A percentile compares a stretch with the other conserved stretches of the same genome.
phyloP scores from a whole-genome alignment of 2,888 invertebrate genomes.

The Macaria notata region DNA sequence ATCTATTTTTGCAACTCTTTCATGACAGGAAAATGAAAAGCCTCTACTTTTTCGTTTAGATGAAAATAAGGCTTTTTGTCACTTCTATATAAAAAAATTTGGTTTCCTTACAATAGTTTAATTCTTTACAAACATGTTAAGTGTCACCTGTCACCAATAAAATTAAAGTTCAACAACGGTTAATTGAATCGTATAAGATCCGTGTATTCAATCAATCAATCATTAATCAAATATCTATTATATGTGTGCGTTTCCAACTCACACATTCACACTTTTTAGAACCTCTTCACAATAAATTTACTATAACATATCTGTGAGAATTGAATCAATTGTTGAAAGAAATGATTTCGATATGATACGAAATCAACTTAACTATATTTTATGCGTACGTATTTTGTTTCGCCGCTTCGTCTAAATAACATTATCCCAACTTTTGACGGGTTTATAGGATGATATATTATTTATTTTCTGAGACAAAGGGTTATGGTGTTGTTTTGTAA shows the following conservation, averaged over 20 bases:
- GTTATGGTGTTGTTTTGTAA: slow-evolving; percentile 35
- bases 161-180: slow-evolving; percentile 14
- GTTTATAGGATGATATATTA: neutral
- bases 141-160: slow-evolving; percentile 13
- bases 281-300: slow-evolving; percentile 5
- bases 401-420: slow-evolving; percentile 2
- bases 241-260: slow-evolving; percentile 4
- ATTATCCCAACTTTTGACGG: neutral
- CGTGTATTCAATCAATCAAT: slow-evolving; percentile 26
- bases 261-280: neutral
- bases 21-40: too few relatives aligned
- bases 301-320: neutral
- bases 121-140: too few relatives aligned
- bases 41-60: too few relatives aligned
- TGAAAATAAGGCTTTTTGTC: too few relatives aligned
- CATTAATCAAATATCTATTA: slow-evolving; percentile 19
- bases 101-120: too few relatives aligned
- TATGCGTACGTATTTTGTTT: neutral
- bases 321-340: neutral
- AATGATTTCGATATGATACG: slow-evolving; percentile 1
- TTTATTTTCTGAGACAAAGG: slow-evolving; percentile 15
- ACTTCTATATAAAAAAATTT: too few relatives aligned
- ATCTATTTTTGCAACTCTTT: too few relatives aligned
- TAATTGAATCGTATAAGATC: slow-evolving; percentile 18
- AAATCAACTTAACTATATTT: neutral